Base-by-base conservation (phyloP, 1,140 invertebrate species). In the Drosophila kikkawai region DNA sequence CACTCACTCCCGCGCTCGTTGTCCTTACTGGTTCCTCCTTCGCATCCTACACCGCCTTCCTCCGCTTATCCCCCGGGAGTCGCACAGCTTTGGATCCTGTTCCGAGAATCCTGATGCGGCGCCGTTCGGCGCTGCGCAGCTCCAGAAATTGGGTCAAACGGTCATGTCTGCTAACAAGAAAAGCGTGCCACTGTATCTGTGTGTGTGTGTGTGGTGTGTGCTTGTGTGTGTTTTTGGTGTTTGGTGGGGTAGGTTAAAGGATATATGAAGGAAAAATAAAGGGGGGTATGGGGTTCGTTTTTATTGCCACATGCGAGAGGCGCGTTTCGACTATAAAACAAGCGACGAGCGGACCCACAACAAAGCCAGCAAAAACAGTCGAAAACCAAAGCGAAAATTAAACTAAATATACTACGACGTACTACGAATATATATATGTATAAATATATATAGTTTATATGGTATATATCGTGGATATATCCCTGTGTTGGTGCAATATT, bases 81-180 rank as follows among this genome's bases (percentile, higher is more conserved):
- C 39, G 53, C 53, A 41, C 39, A 39, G 22, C 34, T 39, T 69
- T 41, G 67, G 66, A 44, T 68, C 48, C 67, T 45, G 48, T 37
- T 68, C 22, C 39, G 45, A 70, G 63, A 67, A 70, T 70, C 75
- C 42, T 82, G 58, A 74, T 74, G 57, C 58, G 56, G 61, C 75
- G 75, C 64, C 76, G 75, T 53, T 59, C n/a, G 74, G 39, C 65
- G 76, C 67, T 66, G 79, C 75, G 51, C 79, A 86, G 79, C 68
- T 59, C 71, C 45, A 56, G 58, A 83, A 91, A 91, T 86, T 91
- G 58, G 87, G 87, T 91, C 87, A 91, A 91, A 91, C 80, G 80
- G 87, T 91, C 87, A 91, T 86, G 82, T 80, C 83, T 76, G 79
- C 61, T 50, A 87, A 71, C 69, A 82, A 86, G 58, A 63, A 60